A percentile compares a stretch with the other conserved stretches of the same genome.
Conservation (phyloP, 2,888 invertebrate species). For the Dynastes tityus region DNA sequence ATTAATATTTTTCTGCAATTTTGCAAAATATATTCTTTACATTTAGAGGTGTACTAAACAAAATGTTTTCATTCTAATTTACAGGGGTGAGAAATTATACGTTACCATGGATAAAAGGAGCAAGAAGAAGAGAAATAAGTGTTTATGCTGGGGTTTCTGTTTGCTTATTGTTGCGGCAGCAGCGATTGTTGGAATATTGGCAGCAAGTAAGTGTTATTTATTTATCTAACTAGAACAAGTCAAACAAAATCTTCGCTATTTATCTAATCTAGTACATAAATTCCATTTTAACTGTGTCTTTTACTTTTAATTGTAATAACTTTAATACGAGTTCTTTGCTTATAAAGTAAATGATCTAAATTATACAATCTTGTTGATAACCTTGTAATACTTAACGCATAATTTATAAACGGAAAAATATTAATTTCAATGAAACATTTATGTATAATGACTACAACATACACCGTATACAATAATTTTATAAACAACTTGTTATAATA, state of each 20-base stretch:
- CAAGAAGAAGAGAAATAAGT: slow-evolving; percentile 78
- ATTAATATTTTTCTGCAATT: slow-evolving; percentile 25
- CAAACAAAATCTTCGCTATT: background rate
- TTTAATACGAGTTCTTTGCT: background rate
- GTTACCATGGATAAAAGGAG: slow-evolving; percentile 86
- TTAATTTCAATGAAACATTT: background rate
- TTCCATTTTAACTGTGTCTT: background rate
- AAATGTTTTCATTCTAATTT: slow-evolving; percentile 63
- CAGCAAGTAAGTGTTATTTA: slow-evolving; percentile 77
- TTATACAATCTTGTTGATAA: slow-evolving; percentile 18
- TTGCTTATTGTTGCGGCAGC: slow-evolving; percentile 78
- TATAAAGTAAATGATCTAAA: slow-evolving; percentile 3
- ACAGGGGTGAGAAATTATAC: slow-evolving; percentile 86
- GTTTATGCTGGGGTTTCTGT: slow-evolving; percentile 81
- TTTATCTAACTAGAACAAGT: too few species aligned
- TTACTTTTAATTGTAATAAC: background rate
- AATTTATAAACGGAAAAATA: slow-evolving; percentile 17
- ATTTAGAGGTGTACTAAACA: slow-evolving; percentile 1
- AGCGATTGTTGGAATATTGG: slow-evolving; percentile 81
- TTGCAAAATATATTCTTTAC: background rate
- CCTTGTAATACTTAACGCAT: slow-evolving; percentile 23
- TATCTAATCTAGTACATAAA: background rate
- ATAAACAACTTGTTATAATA: too few species aligned
- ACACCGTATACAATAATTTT: background rate
- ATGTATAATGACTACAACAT: background rate